Evolutionary conservation across 2,113 vertebrate genomes (phyloP).

Genomic region (Phalacrocorax carbo): DNA sequence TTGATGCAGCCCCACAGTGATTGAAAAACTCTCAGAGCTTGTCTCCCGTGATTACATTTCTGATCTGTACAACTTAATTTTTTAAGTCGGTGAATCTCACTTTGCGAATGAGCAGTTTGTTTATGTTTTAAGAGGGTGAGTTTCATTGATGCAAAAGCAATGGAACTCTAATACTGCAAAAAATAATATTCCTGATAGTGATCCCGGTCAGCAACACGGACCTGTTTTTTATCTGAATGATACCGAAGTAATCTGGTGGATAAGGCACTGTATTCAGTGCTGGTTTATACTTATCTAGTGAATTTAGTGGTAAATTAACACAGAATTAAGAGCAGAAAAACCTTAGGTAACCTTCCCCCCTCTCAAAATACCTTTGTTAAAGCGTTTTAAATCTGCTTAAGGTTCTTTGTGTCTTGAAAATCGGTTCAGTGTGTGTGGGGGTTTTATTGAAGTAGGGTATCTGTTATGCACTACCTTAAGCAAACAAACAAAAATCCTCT

Average conservation of each 20-base stretch:
- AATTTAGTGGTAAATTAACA: not conserved
- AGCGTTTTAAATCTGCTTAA: not conserved
- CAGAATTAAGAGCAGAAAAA: not conserved
- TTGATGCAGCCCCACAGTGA: conserved; percentile 81
- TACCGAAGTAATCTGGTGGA: not conserved
- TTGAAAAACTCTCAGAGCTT: conserved; percentile 84
- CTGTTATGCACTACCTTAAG: not conserved
- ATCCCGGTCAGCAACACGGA: not conserved
- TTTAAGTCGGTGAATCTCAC: conserved; percentile 75
- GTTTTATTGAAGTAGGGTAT: not conserved
- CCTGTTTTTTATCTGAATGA: not conserved
- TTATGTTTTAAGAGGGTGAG: not conserved
- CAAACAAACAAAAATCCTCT: not conserved
- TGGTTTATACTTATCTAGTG: not conserved
- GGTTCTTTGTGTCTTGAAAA: not conserved
- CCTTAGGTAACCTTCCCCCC: not conserved
- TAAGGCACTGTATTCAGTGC: not conserved
- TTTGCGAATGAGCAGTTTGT: conserved; percentile 63
- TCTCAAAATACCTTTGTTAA: not conserved
- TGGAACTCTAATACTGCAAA: not conserved
- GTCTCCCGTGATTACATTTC: conserved; percentile 84
- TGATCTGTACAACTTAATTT: conserved; percentile 86
- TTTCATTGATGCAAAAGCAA: not conserved
- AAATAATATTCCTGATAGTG: not conserved
- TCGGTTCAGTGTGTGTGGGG: not conserved